Evolutionary conservation across 2,888 invertebrate genomes (phyloP), one percentile per base, ranked within the genome.

Genomic region (Myopa testacea): DNA sequence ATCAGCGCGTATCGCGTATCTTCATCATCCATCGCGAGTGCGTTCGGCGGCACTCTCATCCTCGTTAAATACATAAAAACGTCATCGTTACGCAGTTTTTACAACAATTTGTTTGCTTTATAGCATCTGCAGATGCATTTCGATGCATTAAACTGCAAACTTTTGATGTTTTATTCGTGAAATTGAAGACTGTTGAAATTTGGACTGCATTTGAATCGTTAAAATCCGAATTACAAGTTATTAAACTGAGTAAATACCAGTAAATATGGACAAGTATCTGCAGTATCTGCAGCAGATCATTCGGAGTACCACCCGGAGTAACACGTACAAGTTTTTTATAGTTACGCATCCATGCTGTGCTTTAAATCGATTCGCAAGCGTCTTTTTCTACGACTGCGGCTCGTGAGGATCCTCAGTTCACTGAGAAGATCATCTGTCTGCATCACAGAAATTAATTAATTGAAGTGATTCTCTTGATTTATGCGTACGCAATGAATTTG

Each of bases 11-110:
- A 26, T 10, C 12, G 62, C 19, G 62, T 34, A 63, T 26, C 62
- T 34, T 63, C n/a, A 26, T 4, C 62, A 63, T 63, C 38, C 38
- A 26, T 50, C 52, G 40, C 63, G 60, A 12, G 62, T 73, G 62
- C 34, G n/a, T 69, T 10, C 45, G 73, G 26, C 26, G 26, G 26
- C 26, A 26, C 26, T 26, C 26, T 45, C 45, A 1, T 45, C 45
- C 45, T n/a, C 65, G 74, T 75, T 19, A 75, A 75, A 55, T 38
- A 37, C 73, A 73, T 73, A 45, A 63, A 73, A 62, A 63, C 63
- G 45, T 73, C 73, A 62, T 19, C 40, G 72, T 38, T 37, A 72
- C 19, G 10, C 38, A 58, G n/a, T 34, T 50, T 12, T 26, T n/a
- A 50, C 63, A 73, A 50, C 50, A n/a, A 50, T 40, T 63, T 12